phyloP scores from a whole-genome alignment of 2,113 vertebrate genomes.

The Chamaea fasciata region DNA sequence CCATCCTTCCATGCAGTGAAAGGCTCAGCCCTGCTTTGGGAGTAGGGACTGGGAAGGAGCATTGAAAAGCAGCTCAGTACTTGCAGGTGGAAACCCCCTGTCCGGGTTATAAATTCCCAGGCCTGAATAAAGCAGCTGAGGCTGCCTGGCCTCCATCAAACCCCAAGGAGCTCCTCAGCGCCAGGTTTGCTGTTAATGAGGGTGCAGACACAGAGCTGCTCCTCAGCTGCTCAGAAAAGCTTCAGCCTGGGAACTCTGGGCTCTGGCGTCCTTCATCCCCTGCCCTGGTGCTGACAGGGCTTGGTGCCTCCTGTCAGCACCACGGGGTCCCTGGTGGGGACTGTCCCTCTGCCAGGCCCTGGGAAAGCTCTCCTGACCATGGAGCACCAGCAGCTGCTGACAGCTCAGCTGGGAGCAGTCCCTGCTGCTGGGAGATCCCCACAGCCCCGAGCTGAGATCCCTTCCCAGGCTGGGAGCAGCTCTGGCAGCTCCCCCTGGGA shows the following conservation, averaged over 20 bases:
- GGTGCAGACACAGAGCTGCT: background rate
- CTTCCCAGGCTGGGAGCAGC: background rate
- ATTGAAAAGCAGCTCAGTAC: background rate
- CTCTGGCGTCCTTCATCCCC: background rate
- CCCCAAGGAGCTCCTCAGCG: background rate
- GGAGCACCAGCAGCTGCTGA: background rate
- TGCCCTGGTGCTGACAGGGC: background rate
- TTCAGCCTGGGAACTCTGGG: background rate
- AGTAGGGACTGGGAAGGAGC: background rate
- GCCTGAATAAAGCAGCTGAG: background rate
- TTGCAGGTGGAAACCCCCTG: background rate
- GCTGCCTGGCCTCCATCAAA: background rate
- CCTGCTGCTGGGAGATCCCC: background rate
- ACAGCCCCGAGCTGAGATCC: background rate
- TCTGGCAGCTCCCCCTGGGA: background rate
- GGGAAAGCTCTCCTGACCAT: background rate
- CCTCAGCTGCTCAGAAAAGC: background rate
- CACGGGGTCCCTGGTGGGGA: background rate
- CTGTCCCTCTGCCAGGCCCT: background rate
- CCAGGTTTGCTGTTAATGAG: background rate
- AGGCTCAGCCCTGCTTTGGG: background rate
- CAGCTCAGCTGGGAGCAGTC: background rate
- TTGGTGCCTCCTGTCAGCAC: background rate
- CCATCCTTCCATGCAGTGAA: background rate
- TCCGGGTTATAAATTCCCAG: accelerated